Conservation (phyloP, 2,888 invertebrate species). For the Clanis bilineata region DNA sequence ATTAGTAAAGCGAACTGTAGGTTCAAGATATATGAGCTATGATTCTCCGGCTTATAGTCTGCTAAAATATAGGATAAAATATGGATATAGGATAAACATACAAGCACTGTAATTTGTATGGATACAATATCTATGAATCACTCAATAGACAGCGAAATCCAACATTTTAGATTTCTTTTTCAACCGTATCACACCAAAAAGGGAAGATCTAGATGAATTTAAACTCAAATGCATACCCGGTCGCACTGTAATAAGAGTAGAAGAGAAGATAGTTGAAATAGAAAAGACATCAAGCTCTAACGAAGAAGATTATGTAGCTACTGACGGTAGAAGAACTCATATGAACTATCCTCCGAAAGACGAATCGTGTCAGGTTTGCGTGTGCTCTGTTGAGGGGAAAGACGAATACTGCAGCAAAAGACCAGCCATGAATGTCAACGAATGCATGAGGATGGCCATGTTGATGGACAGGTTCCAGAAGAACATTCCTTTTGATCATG, state of each 20-base stretch:
- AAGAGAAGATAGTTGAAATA: slow-evolving; percentile 11
- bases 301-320: slow-evolving; percentile 21
- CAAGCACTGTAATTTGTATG: too few species aligned
- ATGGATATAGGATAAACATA: too few species aligned
- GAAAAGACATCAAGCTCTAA: slow-evolving; percentile 23
- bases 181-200: slow-evolving; percentile 41
- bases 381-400: slow-evolving; percentile 60
- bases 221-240: slow-evolving; percentile 61
- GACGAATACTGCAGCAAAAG: slow-evolving; percentile 58
- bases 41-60: too few species aligned
- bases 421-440: slow-evolving; percentile 62
- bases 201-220: slow-evolving; percentile 26
- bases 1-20: too few species aligned
- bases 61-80: too few species aligned
- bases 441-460: slow-evolving; percentile 52
- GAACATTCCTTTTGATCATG: slow-evolving; percentile 48
- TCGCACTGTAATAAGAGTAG: slow-evolving; percentile 52
- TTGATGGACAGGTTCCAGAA: slow-evolving; percentile 34
- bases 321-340: slow-evolving; percentile 39
- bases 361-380: slow-evolving; percentile 56
- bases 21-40: too few species aligned
- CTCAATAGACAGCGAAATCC: slow-evolving; percentile 23
- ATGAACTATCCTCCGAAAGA: slow-evolving; percentile 48
- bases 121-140: not conserved
- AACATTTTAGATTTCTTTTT: slow-evolving; percentile 55